Evolutionary conservation across 2,113 vertebrate species (phyloP).

Genomic region (Psettodes erumei): DNA sequence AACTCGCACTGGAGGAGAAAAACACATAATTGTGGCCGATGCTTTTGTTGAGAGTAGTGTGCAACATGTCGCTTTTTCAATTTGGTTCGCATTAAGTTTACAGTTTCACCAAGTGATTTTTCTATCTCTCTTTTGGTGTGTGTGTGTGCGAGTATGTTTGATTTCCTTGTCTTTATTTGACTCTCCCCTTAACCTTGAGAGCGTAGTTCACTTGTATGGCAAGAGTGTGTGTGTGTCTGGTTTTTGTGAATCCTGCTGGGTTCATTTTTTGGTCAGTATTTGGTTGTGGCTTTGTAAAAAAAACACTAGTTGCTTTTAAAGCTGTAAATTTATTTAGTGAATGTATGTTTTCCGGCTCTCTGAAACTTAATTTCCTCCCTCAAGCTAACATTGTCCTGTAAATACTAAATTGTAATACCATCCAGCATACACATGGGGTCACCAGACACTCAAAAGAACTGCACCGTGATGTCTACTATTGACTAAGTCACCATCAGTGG

Average conservation of each 20-base stretch:
- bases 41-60: slow-evolving; percentile 65
- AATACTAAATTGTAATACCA: slow-evolving; percentile 78
- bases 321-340: slow-evolving; percentile 66
- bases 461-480: slow-evolving; percentile 89
- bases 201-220: background rate
- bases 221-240: slow-evolving; percentile 11
- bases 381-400: slow-evolving; percentile 66
- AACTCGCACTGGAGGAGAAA: slow-evolving; percentile 56
- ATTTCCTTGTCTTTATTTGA: no score
- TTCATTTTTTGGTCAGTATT: slow-evolving; percentile 64
- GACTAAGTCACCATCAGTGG: slow-evolving; percentile 97
- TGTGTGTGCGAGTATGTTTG: slow-evolving; percentile 20
- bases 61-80: slow-evolving; percentile 51
- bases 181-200: no score
- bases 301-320: slow-evolving; percentile 48
- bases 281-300: slow-evolving; percentile 49
- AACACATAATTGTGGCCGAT: slow-evolving; percentile 64
- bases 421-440: slow-evolving; percentile 73
- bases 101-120: slow-evolving; percentile 51
- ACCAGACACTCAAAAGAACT: slow-evolving; percentile 59
- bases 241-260: slow-evolving; percentile 39
- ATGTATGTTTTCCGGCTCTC: slow-evolving; percentile 66
- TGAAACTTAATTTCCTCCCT: slow-evolving; percentile 35
- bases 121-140: slow-evolving; percentile 31
- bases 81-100: slow-evolving; percentile 58